Conservation (phyloP, 2,888 invertebrate species). For the Bembecia ichneumoniformis region DNA sequence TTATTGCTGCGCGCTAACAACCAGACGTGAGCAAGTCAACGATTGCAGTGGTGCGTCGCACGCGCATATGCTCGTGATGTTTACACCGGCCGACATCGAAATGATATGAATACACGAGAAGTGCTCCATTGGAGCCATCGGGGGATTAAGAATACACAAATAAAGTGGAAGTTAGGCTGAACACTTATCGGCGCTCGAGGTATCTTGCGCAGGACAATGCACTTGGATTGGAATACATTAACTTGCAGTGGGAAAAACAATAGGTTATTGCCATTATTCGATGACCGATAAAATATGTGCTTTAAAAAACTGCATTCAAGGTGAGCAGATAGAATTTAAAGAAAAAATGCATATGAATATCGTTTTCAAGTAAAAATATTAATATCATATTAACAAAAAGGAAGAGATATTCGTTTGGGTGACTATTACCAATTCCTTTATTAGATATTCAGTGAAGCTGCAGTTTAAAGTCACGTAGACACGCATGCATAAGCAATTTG, state of each 20-base stretch:
- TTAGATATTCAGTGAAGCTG: conserved; percentile 48
- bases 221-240: conserved; percentile 36
- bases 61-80: conserved; percentile 11
- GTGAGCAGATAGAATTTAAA: not conserved
- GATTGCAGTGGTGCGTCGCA: conserved; percentile 13
- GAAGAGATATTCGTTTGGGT: conserved; percentile 15
- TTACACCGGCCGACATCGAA: conserved; percentile 1
- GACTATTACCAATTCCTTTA: conserved; percentile 24
- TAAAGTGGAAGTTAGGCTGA: not conserved
- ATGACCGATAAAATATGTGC: conserved; percentile 29
- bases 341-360: not conserved
- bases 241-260: conserved; percentile 36
- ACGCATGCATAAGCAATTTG: conserved; percentile 63
- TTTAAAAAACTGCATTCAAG: not conserved
- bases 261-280: conserved; percentile 26
- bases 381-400: not conserved
- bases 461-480: conserved; percentile 42
- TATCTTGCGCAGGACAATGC: conserved; percentile 33
- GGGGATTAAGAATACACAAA: too few species aligned
- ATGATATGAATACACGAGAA: not conserved
- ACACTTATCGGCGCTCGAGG: conserved; percentile 1
- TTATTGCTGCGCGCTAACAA: conserved; percentile 20
- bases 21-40: conserved; percentile 20
- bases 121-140: too few species aligned
- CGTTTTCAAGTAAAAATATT: not conserved